phyloP scores from a whole-genome alignment of 2,113 vertebrate species.

The Cheirogaleus medius region DNA sequence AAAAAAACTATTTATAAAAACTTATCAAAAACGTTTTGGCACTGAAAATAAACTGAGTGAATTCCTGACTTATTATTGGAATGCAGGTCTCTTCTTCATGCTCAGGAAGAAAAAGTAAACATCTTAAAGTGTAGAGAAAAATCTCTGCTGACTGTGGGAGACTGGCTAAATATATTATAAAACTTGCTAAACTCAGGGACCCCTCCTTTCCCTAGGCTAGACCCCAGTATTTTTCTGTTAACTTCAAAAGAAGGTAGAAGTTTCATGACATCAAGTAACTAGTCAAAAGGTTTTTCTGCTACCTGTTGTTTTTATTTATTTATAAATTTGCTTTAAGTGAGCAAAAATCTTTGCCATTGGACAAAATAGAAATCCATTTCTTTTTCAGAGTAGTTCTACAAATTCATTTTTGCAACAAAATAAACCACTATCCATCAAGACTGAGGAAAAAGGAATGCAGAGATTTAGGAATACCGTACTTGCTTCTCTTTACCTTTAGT shows the following conservation, averaged over 20 bases:
- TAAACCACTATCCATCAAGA: neutral
- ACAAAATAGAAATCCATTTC: neutral
- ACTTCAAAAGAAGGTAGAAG: neutral
- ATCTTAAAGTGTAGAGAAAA: neutral
- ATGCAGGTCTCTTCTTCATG: neutral
- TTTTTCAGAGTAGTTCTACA: neutral
- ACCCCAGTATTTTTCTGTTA: neutral
- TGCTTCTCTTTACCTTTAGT: neutral
- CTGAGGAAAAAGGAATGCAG: neutral
- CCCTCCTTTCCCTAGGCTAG: neutral
- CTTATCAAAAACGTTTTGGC: neutral
- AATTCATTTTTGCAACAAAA: neutral
- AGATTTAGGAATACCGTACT: neutral
- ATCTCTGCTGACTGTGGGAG: neutral
- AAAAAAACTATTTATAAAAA: constrained; percentile 21
- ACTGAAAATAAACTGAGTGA: constrained; percentile 12
- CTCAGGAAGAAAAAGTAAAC: neutral
- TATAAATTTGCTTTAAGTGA: constrained; percentile 17
- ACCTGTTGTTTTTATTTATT: neutral
- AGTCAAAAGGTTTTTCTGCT: neutral
- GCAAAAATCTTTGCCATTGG: neutral
- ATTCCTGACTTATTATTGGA: constrained; percentile 10
- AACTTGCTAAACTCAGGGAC: neutral
- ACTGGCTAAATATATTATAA: neutral
- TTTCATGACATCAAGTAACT: neutral